These are phyloP conservation scores for Caenorhabditis panamensis DNA, from an alignment of 2,888 invertebrate species.

Conservation along the genomic window DNA sequence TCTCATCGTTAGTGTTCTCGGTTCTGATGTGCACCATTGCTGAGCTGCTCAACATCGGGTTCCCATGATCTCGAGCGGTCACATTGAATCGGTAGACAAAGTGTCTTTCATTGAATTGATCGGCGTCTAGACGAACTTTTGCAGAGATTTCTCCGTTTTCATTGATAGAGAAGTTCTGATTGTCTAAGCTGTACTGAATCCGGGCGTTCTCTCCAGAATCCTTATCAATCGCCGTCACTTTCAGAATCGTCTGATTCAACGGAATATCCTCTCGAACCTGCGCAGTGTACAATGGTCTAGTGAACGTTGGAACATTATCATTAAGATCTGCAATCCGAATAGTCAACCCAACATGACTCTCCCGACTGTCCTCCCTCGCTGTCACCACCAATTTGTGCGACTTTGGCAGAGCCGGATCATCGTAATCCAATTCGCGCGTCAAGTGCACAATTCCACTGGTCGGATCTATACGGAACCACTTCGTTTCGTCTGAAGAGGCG, in stretches of 20 bases:
- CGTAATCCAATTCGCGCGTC: constrained; percentile 96
- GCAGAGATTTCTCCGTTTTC: constrained; percentile 95
- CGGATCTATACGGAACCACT: constrained; percentile 90
- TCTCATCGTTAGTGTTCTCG: constrained; percentile 83
- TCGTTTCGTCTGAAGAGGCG: constrained; percentile 35
- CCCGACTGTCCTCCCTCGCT: constrained; percentile 35
- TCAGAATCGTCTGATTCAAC: constrained; percentile 92
- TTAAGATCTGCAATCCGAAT: constrained; percentile 72
- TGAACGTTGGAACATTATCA: constrained; percentile 81
- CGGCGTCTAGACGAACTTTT: constrained; percentile 90
- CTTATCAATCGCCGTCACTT: constrained; percentile 82
- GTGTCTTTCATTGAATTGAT: constrained; percentile 86
- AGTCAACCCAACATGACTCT: constrained; percentile 68
- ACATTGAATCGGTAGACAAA: constrained; percentile 82
- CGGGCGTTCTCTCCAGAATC: constrained; percentile 97
- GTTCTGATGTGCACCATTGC: constrained; percentile 82
- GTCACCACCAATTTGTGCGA: constrained; percentile 86
- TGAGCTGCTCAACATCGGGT: constrained; percentile 76
- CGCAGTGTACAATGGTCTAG: constrained; percentile 93
- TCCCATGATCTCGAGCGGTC: constrained; percentile 82
- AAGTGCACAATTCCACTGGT: constrained; percentile 95
- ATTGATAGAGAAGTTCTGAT: constrained; percentile 96
- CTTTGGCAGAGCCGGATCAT: constrained; percentile 94
- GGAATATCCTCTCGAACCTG: constrained; percentile 96
- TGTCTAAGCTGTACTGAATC: constrained; percentile 92